These are phyloP conservation scores for Heterocephalus glaber DNA, from an alignment of 2,113 vertebrate genomes.

Conservation along the genomic window DNA sequence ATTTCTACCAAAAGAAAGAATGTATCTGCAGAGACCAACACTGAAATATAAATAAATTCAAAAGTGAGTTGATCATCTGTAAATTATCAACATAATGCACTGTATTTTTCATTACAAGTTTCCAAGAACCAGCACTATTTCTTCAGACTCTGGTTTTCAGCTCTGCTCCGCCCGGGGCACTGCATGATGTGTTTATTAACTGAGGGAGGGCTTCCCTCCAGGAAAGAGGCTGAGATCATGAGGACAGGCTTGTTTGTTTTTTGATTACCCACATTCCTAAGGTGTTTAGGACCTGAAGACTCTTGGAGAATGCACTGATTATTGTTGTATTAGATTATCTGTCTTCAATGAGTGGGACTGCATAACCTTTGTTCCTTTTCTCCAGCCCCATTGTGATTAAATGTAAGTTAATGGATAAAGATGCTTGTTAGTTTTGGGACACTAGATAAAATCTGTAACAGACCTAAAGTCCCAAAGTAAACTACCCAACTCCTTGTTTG, in stretches of 20 bases:
- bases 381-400: too few relatives aligned
- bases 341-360: conserved; percentile 20
- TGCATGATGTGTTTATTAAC: not conserved
- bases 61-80: not conserved
- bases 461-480: too few relatives aligned
- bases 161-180: not conserved
- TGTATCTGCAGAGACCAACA: not conserved
- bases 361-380: too few relatives aligned
- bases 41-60: not conserved
- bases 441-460: too few relatives aligned
- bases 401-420: too few relatives aligned
- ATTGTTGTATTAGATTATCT: conserved; percentile 8
- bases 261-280: conserved; percentile 74
- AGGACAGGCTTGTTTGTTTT: conserved; percentile 62
- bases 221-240: conserved; percentile 13
- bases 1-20: conserved; percentile 7
- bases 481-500: too few relatives aligned
- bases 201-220: not conserved
- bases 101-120: conserved; percentile 11
- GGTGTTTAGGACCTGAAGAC: conserved; percentile 35
- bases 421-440: too few relatives aligned
- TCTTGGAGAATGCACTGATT: not conserved
- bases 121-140: not conserved
- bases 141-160: not conserved
- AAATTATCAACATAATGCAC: not conserved